Conservation (phyloP, 2,797 vertebrate species). For the Carduelis carduelis region DNA sequence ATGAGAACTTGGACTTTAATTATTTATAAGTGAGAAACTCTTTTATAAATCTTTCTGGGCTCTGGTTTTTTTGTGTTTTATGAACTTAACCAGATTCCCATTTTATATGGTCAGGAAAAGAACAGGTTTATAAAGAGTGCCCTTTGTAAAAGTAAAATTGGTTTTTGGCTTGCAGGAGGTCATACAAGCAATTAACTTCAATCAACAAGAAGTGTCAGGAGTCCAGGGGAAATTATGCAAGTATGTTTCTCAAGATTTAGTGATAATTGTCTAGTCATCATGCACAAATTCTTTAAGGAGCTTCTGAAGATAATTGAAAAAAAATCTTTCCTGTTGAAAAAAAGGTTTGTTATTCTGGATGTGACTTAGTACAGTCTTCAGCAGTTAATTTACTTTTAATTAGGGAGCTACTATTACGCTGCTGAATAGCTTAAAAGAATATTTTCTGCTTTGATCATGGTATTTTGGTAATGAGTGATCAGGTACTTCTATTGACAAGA, state of each 20-base stretch:
- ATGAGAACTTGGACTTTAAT: not conserved
- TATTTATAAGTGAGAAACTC: not conserved
- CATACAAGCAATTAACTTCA: slow-evolving; percentile 62
- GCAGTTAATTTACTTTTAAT: slow-evolving; percentile 33
- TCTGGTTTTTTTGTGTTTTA: not conserved
- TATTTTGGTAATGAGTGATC: not conserved
- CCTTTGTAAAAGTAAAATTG: slow-evolving; percentile 15
- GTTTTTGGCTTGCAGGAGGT: slow-evolving; percentile 24
- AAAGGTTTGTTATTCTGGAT: not conserved
- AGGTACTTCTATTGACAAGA: not conserved
- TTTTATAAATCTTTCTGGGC: not conserved
- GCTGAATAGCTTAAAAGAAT: not conserved
- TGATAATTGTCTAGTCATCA: slow-evolving; percentile 51
- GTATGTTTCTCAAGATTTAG: slow-evolving; percentile 31
- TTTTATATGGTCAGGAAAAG: slow-evolving; percentile 12
- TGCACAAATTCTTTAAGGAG: slow-evolving; percentile 19
- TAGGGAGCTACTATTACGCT: not conserved
- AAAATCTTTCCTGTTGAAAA: not conserved
- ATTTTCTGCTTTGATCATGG: not conserved
- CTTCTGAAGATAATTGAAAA: not conserved
- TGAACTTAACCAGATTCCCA: not conserved
- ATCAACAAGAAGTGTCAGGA: slow-evolving; percentile 48
- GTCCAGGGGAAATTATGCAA: slow-evolving; percentile 34
- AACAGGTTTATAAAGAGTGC: slow-evolving; percentile 1
- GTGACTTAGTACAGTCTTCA: not conserved